Evolutionary conservation across 2,797 vertebrate species (phyloP).

Genomic region (Myotis myotis): DNA sequence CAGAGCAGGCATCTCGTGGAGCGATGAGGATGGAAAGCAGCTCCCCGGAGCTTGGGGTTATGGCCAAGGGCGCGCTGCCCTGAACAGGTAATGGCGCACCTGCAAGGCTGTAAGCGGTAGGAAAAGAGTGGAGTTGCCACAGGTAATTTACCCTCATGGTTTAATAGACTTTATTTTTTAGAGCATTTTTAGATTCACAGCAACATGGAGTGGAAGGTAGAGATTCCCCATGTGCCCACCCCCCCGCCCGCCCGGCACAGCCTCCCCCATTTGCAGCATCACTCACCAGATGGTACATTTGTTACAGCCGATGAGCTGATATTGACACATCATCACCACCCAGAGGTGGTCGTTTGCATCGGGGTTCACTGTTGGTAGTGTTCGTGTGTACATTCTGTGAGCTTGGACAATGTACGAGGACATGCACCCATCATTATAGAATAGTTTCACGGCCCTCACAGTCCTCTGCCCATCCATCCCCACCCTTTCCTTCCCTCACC

Average conservation of each 20-base stretch:
- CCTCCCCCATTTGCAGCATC: background rate
- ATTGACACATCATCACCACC: background rate
- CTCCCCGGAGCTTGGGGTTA: background rate
- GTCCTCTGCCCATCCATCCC: background rate
- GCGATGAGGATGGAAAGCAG: background rate
- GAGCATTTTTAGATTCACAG: background rate
- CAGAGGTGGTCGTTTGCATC: background rate
- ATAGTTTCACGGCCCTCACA: background rate
- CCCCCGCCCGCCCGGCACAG: rapidly evolving
- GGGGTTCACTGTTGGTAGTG: background rate
- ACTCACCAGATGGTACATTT: background rate
- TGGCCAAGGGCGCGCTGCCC: background rate
- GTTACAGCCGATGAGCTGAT: background rate
- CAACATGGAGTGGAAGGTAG: background rate
- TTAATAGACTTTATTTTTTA: background rate
- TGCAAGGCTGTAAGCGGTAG: background rate
- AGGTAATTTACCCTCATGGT: background rate
- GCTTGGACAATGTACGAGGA: background rate
- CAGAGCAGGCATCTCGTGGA: background rate
- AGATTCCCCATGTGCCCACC: background rate
- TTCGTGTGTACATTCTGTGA: background rate
- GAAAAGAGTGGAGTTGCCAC: background rate
- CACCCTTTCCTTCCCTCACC: background rate
- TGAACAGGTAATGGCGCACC: background rate
- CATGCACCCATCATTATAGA: background rate